Conservation (phyloP, 1,140 invertebrate species). For the Argopecten irradians region DNA sequence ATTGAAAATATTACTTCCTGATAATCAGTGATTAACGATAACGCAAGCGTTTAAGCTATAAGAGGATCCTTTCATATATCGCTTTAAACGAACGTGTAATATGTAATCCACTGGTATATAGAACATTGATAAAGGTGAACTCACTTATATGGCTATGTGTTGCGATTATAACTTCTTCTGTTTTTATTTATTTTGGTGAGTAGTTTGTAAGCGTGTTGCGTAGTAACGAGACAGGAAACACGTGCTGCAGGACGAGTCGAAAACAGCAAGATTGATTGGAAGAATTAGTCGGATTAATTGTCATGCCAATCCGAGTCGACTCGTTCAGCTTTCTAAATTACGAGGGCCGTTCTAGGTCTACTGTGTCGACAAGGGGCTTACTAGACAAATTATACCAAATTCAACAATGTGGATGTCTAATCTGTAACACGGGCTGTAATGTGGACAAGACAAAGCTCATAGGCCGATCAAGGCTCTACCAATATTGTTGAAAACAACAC, state of each 20-base stretch:
- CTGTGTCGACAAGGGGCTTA: background rate
- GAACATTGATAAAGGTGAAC: no score
- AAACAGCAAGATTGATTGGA: conserved; percentile 6
- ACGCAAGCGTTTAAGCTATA: no score
- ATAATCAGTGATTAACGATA: no score
- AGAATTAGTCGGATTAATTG: conserved; percentile 1
- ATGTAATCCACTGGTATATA: no score
- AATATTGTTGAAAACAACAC: background rate
- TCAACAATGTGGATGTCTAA: background rate
- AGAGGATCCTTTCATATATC: no score
- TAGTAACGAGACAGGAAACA: background rate
- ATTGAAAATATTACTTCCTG: no score
- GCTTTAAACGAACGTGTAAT: no score
- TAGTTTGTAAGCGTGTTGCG: background rate
- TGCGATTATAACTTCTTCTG: no score
- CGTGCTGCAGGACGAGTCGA: background rate
- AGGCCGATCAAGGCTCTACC: background rate
- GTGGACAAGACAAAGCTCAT: background rate
- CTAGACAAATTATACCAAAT: conserved; percentile 10
- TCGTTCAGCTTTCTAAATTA: conserved; percentile 11
- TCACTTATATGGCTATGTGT: no score
- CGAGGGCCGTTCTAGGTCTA: conserved; percentile 19
- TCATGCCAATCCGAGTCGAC: background rate
- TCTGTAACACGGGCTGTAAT: background rate
- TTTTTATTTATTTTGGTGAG: background rate